These are phyloP conservation scores for Malthinus seriepunctatus DNA, from an alignment of 2,888 invertebrate species.

Conservation along the genomic window DNA sequence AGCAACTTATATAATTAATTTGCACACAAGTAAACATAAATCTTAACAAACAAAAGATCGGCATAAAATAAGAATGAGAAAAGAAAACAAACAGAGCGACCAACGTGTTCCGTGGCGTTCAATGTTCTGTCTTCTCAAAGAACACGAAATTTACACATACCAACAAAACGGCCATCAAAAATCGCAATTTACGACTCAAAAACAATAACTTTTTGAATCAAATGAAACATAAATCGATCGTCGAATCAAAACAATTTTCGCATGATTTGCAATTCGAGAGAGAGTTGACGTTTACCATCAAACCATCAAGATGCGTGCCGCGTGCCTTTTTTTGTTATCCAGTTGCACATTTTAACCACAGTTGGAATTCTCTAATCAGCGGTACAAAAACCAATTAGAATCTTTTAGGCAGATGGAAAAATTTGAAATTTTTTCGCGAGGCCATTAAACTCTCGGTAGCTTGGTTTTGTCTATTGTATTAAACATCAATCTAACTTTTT, in stretches of 20 bases:
- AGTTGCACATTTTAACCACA: constrained; percentile 24
- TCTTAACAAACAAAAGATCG: constrained; percentile 35
- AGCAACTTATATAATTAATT: constrained; percentile 41
- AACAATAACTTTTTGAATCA: too few relatives aligned
- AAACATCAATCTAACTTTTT: background rate
- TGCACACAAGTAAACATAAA: constrained; percentile 41
- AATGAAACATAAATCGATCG: too few relatives aligned
- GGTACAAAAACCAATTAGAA: constrained; percentile 12
- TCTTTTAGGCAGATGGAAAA: background rate
- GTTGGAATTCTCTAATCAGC: constrained; percentile 26
- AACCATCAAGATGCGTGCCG: constrained; percentile 35
- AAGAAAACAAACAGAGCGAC: constrained; percentile 23
- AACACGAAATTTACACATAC: constrained; percentile 16
- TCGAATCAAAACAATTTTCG: too few relatives aligned
- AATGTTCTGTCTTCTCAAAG: constrained; percentile 15
- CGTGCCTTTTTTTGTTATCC: constrained; percentile 32
- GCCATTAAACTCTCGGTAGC: constrained; percentile 1
- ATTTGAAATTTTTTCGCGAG: background rate
- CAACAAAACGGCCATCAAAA: constrained; percentile 7
- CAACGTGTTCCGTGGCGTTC: constrained; percentile 21
- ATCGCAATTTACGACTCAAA: background rate
- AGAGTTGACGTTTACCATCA: background rate
- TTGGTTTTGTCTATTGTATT: background rate
- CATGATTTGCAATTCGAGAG: too few relatives aligned
- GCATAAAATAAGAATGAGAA: constrained; percentile 26